Base-by-base conservation (phyloP, 2,888 invertebrate species). In the Chamaedrilus cognettii region DNA sequence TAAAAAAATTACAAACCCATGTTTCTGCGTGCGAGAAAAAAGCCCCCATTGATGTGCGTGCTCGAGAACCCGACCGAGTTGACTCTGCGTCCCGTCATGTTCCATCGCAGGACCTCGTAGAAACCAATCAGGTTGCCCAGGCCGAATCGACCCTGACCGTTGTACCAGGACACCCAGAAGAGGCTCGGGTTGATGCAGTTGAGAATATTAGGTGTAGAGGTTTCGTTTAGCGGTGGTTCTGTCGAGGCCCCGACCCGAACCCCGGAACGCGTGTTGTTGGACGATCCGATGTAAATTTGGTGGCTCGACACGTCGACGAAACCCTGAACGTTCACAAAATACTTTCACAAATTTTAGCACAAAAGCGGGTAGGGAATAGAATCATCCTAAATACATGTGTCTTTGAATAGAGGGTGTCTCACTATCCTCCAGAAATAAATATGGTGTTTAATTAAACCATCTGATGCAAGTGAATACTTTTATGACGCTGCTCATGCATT, bases 191-290 rank as follows among this genome's bases (percentile, higher is more conserved):
- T 30, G 49, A 3, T 19, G 32, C 65, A 65, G 32, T 49, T 2
- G 0, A 65, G 59, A 50, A 65, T 60, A 15, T 59, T 35, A 23
- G 2, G 7, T 19, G 49, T 60, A 23, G 11, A 11, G 28, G 34
- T 59, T 33, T 65, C 58, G 5, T 23, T 49, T n/a, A 65, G 33
- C 23, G 65, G 65, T 28, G 28, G 26, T 1, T 23, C 4, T 2
- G 34, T n/a, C n/a, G n/a, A 35, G n/a, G 11, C 26, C 1, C 1
- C 30, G 42, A 0, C 34, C 30, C 30, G 28, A 23, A 65, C 59
- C 23, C 59, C 65, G 2, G 59, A 28, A 42, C 31, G 42, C 4
- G 65, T 65, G 59, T 65, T 65, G 65, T 59, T 56, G 31, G 34
- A 4, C 19, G 35, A 15, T 2, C 65, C 65, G 0, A 65, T 63